Evolutionary conservation across 2,113 vertebrate species (phyloP).

Genomic region (Anguilla rostrata): DNA sequence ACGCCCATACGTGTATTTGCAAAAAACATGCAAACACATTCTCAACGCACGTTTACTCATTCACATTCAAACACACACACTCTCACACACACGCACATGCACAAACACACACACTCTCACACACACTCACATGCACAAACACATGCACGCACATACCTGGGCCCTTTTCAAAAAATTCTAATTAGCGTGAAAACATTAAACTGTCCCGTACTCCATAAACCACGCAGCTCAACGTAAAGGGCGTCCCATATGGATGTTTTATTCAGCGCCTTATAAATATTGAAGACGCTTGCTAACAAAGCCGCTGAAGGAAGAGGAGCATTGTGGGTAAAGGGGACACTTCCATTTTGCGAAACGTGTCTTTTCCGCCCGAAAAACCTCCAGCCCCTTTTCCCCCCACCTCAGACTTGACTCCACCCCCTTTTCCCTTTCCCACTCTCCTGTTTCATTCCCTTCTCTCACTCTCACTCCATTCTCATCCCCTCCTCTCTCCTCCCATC

Average conservation of each 20-base stretch:
- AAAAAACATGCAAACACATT: too few species aligned
- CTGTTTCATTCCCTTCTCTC: background rate
- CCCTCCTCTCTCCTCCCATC: background rate
- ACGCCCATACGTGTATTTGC: too few species aligned
- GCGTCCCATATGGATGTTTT: slow-evolving; percentile 21
- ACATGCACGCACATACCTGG: background rate
- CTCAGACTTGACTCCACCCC: background rate
- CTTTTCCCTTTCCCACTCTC: background rate
- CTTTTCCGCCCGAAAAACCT: background rate
- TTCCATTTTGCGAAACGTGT: background rate
- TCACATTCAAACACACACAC: background rate
- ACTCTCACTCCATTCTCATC: background rate
- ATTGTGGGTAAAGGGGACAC: background rate
- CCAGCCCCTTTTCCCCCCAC: background rate
- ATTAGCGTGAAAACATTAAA: background rate
- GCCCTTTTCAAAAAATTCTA: background rate
- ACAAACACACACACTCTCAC: background rate
- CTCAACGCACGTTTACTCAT: background rate
- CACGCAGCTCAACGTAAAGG: background rate
- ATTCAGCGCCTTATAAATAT: slow-evolving; percentile 29
- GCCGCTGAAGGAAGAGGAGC: background rate
- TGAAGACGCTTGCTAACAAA: slow-evolving; percentile 20
- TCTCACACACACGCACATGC: background rate
- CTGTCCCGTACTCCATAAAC: background rate
- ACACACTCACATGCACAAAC: background rate